Base-by-base conservation (phyloP, 2,888 invertebrate species). In the Idaea biselata region DNA sequence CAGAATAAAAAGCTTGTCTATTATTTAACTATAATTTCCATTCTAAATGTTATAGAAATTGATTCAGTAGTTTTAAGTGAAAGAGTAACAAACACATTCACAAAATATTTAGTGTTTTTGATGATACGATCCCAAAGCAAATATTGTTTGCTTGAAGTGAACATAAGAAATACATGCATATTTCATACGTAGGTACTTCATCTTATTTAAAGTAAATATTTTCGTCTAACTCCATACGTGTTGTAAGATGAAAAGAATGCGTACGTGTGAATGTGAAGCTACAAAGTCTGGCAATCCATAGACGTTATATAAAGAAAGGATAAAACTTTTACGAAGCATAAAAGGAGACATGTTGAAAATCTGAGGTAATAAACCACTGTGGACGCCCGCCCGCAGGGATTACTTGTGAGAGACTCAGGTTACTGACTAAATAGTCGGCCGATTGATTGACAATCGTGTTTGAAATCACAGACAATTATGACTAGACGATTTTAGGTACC, bases 301-400 rank as follows among this genome's bases (percentile, higher is more conserved):
- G 71, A 63, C 61, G 60, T 72, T 78, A 78, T 73, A 77, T 79
- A 79, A 77, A 80, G 71, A 64, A 73, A 69, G 77, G 76, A 87
- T 87, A 85, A 86, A 85, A 86, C 75, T 86, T 87, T 86, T 86
- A 87, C 81, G 81, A 70, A 82, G 78, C 82, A 84, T 86, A 86
- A 86, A 86, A 85, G 79, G 75, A 77, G 82, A 83, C 82, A 87
- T 79, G 81, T 80, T 77, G 81, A 83, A 87, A 87, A 85, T 87
- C 84, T 86, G 83, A 70, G 77, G 79, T 74, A 76, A 78, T 87
- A 87, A 87, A 87, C 84, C 77, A 74, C 69, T 73, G 72, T 68
- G 66, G 63, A 69, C 73, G 66, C 74, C 75, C 74, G 74, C 71
- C 44, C 44, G 44, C 44, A 65, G 66, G 73, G 75, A 74, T 81